Percentiles rank a stretch among this genome's conserved stretches.
These are phyloP conservation scores for Astropecten irregularis DNA, from an alignment of 53 echinoderm and acorn worm species.

Conservation along the genomic window DNA sequence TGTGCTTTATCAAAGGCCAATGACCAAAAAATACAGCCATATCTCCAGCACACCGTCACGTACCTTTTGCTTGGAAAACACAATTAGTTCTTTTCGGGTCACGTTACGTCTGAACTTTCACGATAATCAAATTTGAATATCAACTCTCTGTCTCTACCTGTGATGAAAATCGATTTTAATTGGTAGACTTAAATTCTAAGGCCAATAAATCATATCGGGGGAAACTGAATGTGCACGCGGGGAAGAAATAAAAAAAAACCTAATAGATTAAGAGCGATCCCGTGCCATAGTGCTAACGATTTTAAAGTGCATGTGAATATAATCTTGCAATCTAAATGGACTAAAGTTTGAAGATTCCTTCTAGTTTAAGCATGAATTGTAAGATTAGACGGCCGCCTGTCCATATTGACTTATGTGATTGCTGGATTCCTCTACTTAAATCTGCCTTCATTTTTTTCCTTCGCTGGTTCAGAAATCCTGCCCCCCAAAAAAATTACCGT, in stretches of 20 bases:
- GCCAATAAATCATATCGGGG: too few relatives aligned
- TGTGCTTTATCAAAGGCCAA: too few relatives aligned
- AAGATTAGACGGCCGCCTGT: not conserved
- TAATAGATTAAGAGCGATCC: not conserved
- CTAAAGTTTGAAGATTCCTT: not conserved
- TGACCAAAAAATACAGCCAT: too few relatives aligned
- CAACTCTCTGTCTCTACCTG: too few relatives aligned
- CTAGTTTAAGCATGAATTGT: not conserved
- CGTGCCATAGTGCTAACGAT: not conserved
- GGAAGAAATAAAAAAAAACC: not conserved
- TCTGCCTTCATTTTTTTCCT: not conserved
- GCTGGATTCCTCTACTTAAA: not conserved
- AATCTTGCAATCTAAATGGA: conserved; percentile 19
- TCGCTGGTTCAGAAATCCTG: not conserved
- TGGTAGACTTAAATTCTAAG: too few relatives aligned
- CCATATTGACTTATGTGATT: not conserved
- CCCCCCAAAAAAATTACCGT: not conserved
- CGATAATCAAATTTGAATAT: too few relatives aligned
- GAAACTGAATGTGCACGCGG: too few relatives aligned
- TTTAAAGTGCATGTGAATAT: not conserved
- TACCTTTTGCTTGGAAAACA: too few relatives aligned
- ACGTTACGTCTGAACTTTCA: too few relatives aligned
- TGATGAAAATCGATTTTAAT: too few relatives aligned
- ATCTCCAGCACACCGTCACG: too few relatives aligned
- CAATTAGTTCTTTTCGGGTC: too few relatives aligned